These are phyloP conservation scores for Lycaena phlaeas DNA, from an alignment of 2,888 invertebrate species.

Conservation along the genomic window DNA sequence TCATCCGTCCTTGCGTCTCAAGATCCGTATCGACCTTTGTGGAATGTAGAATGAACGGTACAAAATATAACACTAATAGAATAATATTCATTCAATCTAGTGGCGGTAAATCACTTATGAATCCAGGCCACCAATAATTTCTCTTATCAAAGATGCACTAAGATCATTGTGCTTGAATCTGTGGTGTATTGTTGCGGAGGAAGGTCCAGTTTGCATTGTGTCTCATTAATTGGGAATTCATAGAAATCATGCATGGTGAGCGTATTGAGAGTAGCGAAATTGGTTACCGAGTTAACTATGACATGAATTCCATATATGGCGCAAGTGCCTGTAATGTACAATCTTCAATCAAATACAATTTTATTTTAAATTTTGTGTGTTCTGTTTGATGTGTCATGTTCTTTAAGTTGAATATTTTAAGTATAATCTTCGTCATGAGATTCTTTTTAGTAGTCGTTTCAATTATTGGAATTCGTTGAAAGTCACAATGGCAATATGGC, in stretches of 20 bases:
- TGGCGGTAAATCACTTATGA: constrained; percentile 24
- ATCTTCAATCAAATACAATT: constrained; percentile 7
- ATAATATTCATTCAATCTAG: constrained; percentile 21
- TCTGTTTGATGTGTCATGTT: no score
- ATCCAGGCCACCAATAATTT: constrained; percentile 26
- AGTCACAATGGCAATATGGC: no score
- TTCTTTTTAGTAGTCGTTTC: no score
- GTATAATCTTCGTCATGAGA: no score
- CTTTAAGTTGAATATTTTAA: no score
- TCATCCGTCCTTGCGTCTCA: constrained; percentile 5
- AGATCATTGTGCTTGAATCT: constrained; percentile 27
- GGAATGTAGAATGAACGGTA: constrained; percentile 11
- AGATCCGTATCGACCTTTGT: constrained; percentile 9
- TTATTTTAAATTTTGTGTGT: no score
- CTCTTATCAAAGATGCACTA: constrained; percentile 22
- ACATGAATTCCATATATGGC: constrained; percentile 17
- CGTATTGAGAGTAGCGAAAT: constrained; percentile 20
- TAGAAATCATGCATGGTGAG: constrained; percentile 25
- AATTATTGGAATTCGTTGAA: no score
- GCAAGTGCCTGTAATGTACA: constrained; percentile 11
- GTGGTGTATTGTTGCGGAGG: constrained; percentile 25
- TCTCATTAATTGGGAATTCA: constrained; percentile 19
- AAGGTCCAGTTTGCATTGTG: constrained; percentile 17
- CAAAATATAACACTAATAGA: constrained; percentile 19
- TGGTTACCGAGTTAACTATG: constrained; percentile 17